Evolutionary conservation across 1,140 invertebrate species (phyloP).

Genomic region (Formica selysi): DNA sequence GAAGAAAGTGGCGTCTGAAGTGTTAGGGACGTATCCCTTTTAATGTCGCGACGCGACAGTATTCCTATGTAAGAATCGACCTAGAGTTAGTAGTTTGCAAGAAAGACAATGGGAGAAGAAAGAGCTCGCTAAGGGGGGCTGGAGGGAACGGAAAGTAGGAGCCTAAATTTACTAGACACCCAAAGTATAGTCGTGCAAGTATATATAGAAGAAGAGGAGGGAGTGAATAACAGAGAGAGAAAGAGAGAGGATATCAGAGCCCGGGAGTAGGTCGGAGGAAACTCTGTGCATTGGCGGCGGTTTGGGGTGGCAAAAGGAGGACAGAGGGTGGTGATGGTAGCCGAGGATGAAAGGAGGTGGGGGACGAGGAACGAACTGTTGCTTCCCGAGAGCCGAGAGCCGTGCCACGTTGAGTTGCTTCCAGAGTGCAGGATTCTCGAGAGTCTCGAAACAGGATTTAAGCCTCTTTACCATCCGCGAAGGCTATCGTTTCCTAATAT

Average conservation of each 20-base stretch:
- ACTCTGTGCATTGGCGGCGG: conserved; percentile 74
- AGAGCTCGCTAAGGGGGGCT: conserved; percentile 5
- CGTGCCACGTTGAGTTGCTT: conserved; percentile 69
- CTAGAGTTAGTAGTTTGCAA: conserved; percentile 13
- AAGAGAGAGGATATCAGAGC: conserved; percentile 30
- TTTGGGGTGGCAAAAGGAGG: conserved; percentile 77
- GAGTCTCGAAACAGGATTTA: conserved; percentile 79
- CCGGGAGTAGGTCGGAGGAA: conserved; percentile 47
- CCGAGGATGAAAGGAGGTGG: conserved; percentile 59
- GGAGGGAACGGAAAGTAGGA: conserved; percentile 39
- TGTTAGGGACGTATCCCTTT: conserved; percentile 76
- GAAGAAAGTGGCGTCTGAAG: conserved; percentile 74
- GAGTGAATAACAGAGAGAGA: conserved; percentile 50
- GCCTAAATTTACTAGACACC: conserved; percentile 81
- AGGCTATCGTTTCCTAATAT: conserved; percentile 68
- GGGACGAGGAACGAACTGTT: conserved; percentile 83
- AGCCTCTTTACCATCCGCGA: conserved; percentile 72
- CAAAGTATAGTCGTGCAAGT: conserved; percentile 70
- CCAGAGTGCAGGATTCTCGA: conserved; percentile 79
- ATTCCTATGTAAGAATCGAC: conserved; percentile 43
- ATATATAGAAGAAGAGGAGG: conserved; percentile 42
- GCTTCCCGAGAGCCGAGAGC: conserved; percentile 80
- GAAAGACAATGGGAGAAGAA: conserved; percentile 32
- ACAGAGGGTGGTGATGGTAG: conserved; percentile 67
- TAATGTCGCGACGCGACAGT: conserved; percentile 53